Conservation (phyloP, 1,140 invertebrate species). For the Gryllus bimaculatus region DNA sequence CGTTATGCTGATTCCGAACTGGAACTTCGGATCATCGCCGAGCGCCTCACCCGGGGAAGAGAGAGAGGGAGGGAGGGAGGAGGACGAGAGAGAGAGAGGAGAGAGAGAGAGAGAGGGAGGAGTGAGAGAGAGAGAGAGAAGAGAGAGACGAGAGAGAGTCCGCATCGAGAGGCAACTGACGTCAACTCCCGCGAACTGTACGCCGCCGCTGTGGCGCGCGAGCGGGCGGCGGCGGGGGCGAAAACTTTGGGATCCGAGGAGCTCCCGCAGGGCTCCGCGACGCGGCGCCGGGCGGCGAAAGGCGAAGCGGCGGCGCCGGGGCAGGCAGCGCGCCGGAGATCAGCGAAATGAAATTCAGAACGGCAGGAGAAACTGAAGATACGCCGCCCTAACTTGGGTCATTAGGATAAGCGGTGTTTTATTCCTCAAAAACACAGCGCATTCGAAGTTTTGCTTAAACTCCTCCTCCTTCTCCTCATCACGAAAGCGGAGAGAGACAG, state of each 20-base stretch:
- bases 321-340: neutral
- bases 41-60: too few species aligned
- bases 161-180: neutral
- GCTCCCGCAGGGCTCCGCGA: neutral
- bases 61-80: too few species aligned
- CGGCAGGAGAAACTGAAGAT: neutral
- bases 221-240: too few species aligned
- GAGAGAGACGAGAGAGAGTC: too few species aligned
- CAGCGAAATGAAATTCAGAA: neutral
- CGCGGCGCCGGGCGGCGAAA: neutral
- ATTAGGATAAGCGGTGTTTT: slow-evolving; percentile 4
- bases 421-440: neutral
- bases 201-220: too few species aligned
- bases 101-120: too few species aligned
- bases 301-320: too few species aligned
- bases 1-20: neutral
- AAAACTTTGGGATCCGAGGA: neutral
- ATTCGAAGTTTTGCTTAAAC: neutral
- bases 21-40: neutral
- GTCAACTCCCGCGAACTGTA: neutral
- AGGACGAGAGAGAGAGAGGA: too few species aligned
- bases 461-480: too few species aligned
- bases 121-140: too few species aligned
- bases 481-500: too few species aligned
- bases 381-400: neutral